Evolutionary conservation across 2,888 invertebrate genomes (phyloP), one percentile per base, ranked within the genome.

Genomic region (Torymus texanus): DNA sequence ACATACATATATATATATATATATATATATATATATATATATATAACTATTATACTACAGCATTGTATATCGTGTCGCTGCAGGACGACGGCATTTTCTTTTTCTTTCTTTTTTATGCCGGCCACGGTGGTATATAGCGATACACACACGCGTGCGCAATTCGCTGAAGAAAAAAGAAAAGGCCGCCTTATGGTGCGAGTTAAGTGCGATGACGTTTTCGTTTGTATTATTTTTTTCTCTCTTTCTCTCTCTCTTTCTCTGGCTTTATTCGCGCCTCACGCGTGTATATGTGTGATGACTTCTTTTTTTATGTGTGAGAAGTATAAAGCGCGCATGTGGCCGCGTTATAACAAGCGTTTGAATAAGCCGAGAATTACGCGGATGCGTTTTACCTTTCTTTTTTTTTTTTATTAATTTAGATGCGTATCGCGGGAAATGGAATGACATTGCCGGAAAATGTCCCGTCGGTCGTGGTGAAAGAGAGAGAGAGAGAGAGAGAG

Each of bases 181-280:
- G 18, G 29, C 18, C 14, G 56, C 72, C 72, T 66, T 71, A 66
- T 78, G 77, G 58, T 56, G 53, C 62, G 29, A 29, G 77, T 72
- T 78, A 78, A 78, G 59, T 72, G 72, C 78, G 78, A 78, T 78
- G 78, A 78, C 78, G 72, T 73, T 78, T 67, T 61, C 55, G 61
- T 78, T 74, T 41, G 41, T 41, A 53, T 21, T 59, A 50, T 61
- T 61, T 66, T 24, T n/a, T 18, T 29, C 29, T 16, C 13, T 53
- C 5, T 5, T 67, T 55, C 24, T 59, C 51, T 16, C 13, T 53
- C 5, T 5, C 61, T 55, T 16, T 59, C 51, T 55, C 14, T 29
- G 3, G n/a, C 55, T 16, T 72, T 51, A 18, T 51, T 53, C 56
- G 50, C 10, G 50, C 50, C 50, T 53, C 13, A 1, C 4, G 51